phyloP scores from a whole-genome alignment of 1,140 invertebrate genomes.

The Panonychus citri region DNA sequence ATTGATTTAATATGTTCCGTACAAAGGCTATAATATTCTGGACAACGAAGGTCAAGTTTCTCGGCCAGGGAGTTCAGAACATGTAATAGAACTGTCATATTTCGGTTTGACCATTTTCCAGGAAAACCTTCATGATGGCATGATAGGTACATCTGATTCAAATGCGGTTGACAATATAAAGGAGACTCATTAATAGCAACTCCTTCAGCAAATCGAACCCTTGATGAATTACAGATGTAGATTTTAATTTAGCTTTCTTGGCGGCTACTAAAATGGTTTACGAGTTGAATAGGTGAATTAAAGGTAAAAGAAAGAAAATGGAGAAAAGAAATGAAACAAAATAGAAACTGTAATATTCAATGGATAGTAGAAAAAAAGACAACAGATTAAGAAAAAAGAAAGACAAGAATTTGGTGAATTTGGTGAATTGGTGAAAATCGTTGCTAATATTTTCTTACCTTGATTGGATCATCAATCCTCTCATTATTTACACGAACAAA shows the following conservation, averaged over 20 bases:
- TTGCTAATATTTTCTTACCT: no score
- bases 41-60: conserved; percentile 52
- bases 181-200: conserved; percentile 56
- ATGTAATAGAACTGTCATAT: conserved; percentile 75
- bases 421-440: background rate
- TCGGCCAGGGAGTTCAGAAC: conserved; percentile 58
- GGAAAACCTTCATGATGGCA: conserved; percentile 41
- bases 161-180: conserved; percentile 38
- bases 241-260: conserved; percentile 52
- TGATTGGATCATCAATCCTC: no score
- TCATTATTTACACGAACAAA: no score
- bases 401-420: no score
- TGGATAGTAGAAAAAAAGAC: no score
- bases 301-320: conserved; percentile 50
- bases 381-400: no score
- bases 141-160: conserved; percentile 58
- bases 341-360: conserved; percentile 38
- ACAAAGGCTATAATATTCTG: conserved; percentile 62
- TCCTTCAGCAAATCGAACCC: conserved; percentile 63
- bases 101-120: conserved; percentile 70
- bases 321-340: conserved; percentile 51
- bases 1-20: conserved; percentile 70
- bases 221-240: conserved; percentile 55
- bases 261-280: conserved; percentile 57
- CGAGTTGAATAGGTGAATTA: conserved; percentile 49